Percentiles rank a stretch among this genome's conserved stretches.
phyloP scores from a whole-genome alignment of 1,140 invertebrate genomes.

The Drosophila ercepeae region DNA sequence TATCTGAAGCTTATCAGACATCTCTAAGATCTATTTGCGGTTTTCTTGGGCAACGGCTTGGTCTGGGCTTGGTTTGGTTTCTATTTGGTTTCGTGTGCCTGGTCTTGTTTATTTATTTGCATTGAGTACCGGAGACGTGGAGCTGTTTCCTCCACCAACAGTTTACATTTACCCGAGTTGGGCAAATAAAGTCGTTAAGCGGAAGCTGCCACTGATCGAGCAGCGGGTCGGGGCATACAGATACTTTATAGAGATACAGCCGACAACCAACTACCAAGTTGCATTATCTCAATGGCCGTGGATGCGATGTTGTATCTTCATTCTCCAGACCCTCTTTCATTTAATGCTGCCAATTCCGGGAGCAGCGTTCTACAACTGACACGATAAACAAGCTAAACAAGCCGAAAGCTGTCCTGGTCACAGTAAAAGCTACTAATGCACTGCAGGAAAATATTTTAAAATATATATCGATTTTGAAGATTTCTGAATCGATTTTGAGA shows the following conservation, averaged over 20 bases:
- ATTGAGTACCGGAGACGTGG: constrained; percentile 25
- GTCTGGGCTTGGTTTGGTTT: constrained; percentile 43
- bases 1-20: constrained; percentile 50
- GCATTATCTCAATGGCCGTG: constrained; percentile 38
- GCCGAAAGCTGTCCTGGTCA: constrained; percentile 29
- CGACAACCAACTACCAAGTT: constrained; percentile 39
- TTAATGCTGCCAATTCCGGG: constrained; percentile 76
- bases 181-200: constrained; percentile 75
- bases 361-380: constrained; percentile 55
- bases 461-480: background rate
- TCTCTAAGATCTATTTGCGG: constrained; percentile 75
- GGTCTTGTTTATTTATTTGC: constrained; percentile 52
- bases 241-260: constrained; percentile 1
- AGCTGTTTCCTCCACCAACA: constrained; percentile 16
- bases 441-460: background rate
- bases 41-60: constrained; percentile 41
- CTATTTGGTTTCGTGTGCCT: constrained; percentile 47
- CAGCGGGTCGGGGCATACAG: no score
- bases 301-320: constrained; percentile 45
- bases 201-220: constrained; percentile 35
- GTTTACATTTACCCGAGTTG: constrained; percentile 72
- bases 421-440: background rate
- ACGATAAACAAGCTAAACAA: constrained; percentile 71
- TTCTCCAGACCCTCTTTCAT: constrained; percentile 13
- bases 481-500: background rate